A percentile compares a stretch with the other conserved stretches of the same genome.
phyloP scores from a whole-genome alignment of 2,888 invertebrate species.

The Agonopterix arenella region DNA sequence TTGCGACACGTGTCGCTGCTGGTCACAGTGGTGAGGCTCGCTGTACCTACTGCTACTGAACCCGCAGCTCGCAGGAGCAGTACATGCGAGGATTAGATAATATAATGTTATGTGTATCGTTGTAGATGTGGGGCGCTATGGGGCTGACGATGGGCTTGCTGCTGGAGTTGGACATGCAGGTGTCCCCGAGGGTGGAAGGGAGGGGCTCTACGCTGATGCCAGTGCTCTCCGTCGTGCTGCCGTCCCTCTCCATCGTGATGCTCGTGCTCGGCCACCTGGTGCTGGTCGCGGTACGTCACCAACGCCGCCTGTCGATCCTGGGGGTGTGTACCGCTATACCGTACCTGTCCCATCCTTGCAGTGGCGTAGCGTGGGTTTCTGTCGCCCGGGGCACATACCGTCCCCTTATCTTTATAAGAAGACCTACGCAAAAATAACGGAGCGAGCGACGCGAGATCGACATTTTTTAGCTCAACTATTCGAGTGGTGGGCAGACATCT shows the following conservation, averaged over 20 bases:
- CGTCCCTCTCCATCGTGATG: slow-evolving; percentile 19
- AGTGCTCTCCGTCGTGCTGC: slow-evolving; percentile 8
- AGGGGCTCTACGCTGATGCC: slow-evolving; percentile 20
- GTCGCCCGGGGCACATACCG: too few relatives aligned
- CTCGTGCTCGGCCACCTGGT: slow-evolving; percentile 33
- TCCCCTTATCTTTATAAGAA: too few relatives aligned
- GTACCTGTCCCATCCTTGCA: too few relatives aligned
- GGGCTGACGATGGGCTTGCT: slow-evolving; percentile 50
- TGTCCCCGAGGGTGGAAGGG: slow-evolving; percentile 37
- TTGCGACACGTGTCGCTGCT: slow-evolving; percentile 49
- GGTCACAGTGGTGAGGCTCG: slow-evolving; percentile 38
- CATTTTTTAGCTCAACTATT: too few relatives aligned
- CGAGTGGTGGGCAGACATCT: too few relatives aligned
- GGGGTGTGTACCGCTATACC: too few relatives aligned
- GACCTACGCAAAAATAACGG: too few relatives aligned
- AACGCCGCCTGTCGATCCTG: slow-evolving; percentile 16
- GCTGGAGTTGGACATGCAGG: slow-evolving; percentile 57
- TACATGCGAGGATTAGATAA: too few relatives aligned
- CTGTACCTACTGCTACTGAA: background rate
- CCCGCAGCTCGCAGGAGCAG: too few relatives aligned
- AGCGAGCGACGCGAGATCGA: too few relatives aligned
- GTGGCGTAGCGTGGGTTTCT: too few relatives aligned
- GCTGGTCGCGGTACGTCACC: slow-evolving; percentile 23
- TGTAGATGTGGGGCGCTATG: slow-evolving; percentile 43
- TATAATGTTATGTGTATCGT: too few relatives aligned